Base-by-base conservation (phyloP, 2,888 invertebrate species). In the Epinotia ramella region DNA sequence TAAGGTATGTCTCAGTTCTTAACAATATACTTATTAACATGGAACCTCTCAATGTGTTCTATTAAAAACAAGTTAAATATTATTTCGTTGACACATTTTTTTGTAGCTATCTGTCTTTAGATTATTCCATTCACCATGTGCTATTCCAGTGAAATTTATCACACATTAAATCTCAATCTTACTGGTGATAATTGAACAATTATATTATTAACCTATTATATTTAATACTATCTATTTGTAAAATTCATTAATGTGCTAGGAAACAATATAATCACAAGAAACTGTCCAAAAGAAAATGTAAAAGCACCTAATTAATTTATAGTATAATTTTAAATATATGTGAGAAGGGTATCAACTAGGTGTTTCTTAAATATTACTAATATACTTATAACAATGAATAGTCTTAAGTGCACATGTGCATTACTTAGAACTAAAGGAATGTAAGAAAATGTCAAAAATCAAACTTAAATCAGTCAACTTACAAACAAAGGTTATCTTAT, bases 371-470 rank as follows among this genome's bases (percentile, higher is more conserved):
- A 70, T 53, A 71, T 79, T 77, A 66, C 62, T 46, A 68, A 69
- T 24, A 71, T 73, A 78, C 70, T 70, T 78, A 77, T 13, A 71
- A 73, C 18, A 65, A 46, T 65, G 16, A 65, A 13, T 72, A 66
- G 63, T 69, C 60, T 68, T 56, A 70, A 6, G 20, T 66, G 33
- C 66, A 46, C 40, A 16, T 71, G 57, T 63, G 16, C 57, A 46
- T 63, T 18, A 40, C 75, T 80, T 83, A 80, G 53, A 77, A 68
- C 77, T 81, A 84, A 79, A 80, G 87, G 86, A 88, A 88, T 87
- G 86, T 85, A 71, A 63, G 77, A 81, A 81, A 56, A 68, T 79
- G 73, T 70, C 70, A 77, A 70, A 73, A 70, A 75, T 62, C 33
- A 65, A 70, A 56, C 33, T 46, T 40, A 28, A 49, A 60, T 71